Conservation (phyloP, 2,113 vertebrate genomes). For the Neofelis nebulosa region DNA sequence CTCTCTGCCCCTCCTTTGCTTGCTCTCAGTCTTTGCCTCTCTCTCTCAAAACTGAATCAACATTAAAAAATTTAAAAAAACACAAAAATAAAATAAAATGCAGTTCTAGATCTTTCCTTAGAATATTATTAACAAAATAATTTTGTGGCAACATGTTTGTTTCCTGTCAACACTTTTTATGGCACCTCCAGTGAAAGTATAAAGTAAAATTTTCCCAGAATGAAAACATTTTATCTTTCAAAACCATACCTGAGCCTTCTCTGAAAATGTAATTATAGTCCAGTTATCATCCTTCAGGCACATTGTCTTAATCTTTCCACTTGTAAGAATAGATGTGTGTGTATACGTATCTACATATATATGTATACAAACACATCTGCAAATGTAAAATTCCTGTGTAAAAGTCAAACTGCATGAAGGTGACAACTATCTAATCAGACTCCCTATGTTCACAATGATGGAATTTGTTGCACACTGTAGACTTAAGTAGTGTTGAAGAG, state of each 20-base stretch:
- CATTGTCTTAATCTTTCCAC: conserved; percentile 45
- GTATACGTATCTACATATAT: neutral
- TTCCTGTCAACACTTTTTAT: neutral
- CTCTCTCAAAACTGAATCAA: no score
- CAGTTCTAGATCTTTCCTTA: neutral
- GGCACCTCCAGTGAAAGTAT: conserved; percentile 33
- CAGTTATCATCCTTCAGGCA: neutral
- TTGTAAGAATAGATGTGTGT: conserved; percentile 15
- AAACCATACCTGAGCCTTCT: neutral
- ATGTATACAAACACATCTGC: neutral
- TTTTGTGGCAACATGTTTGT: neutral
- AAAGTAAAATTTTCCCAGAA: conserved; percentile 16
- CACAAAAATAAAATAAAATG: neutral
- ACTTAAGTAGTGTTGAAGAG: neutral
- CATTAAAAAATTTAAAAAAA: no score
- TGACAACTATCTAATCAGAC: neutral
- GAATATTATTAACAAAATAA: neutral
- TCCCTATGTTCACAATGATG: neutral
- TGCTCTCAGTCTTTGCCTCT: no score
- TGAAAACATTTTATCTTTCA: conserved; percentile 60
- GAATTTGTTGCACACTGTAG: neutral
- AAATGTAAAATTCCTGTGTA: conserved; percentile 20
- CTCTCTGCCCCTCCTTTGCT: no score
- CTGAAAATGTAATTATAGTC: conserved; percentile 48
- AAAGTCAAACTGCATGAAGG: neutral